phyloP scores from a whole-genome alignment of 2,797 vertebrate genomes.

The Mus caroli region DNA sequence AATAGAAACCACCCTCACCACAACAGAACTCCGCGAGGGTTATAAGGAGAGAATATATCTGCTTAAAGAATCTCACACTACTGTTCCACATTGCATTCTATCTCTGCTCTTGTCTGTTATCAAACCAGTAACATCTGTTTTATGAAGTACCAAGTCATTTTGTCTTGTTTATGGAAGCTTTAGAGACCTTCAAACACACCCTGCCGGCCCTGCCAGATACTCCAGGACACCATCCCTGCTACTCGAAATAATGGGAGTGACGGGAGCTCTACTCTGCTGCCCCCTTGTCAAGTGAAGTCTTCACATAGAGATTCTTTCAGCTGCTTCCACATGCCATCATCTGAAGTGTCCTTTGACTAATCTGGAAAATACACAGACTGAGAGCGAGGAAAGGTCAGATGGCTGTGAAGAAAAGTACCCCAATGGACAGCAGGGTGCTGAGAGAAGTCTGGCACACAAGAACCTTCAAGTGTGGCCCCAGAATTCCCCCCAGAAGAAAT shows the following conservation, averaged over 20 bases:
- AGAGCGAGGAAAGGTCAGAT: background rate
- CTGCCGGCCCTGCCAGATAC: too few species aligned
- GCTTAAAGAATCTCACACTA: conserved; percentile 1
- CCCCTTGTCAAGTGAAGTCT: background rate
- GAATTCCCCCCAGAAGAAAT: background rate
- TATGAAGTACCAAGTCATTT: background rate
- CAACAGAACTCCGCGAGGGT: conserved; percentile 31
- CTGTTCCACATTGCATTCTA: conserved; percentile 2
- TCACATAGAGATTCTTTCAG: background rate
- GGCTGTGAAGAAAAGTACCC: background rate
- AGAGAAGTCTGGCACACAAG: background rate
- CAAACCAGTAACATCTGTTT: conserved; percentile 60
- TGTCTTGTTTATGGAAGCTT: conserved; percentile 11
- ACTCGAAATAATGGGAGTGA: background rate
- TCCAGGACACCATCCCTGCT: background rate
- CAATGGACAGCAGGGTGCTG: background rate
- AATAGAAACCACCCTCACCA: conserved; percentile 54
- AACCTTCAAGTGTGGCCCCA: fast-evolving
- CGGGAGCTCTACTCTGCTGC: background rate
- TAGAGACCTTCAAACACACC: background rate
- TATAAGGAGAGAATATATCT: conserved; percentile 17
- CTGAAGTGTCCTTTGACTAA: background rate
- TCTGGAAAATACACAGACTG: background rate
- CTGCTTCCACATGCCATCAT: background rate
- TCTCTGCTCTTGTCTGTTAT: conserved; percentile 46